These are phyloP conservation scores for Lathronympha strigana DNA, from an alignment of 2,888 invertebrate genomes.

Conservation along the genomic window DNA sequence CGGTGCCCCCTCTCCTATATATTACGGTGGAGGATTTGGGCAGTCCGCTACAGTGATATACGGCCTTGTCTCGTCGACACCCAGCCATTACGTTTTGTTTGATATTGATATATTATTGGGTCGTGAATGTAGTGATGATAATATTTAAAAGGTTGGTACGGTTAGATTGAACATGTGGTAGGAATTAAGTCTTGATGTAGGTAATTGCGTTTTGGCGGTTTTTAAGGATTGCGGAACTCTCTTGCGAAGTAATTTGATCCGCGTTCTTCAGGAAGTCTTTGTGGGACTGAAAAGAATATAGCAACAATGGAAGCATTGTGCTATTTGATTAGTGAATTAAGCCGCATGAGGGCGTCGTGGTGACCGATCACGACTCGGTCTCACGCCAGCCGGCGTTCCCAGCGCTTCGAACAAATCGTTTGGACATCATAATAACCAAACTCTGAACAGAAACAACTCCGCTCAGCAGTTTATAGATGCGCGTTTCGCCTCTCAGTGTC, in stretches of 20 bases:
- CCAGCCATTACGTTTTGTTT: conserved; percentile 57
- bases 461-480: conserved; percentile 7
- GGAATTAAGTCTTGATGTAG: conserved; percentile 36
- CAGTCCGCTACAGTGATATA: conserved; percentile 61
- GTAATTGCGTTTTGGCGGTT: conserved; percentile 21
- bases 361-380: conserved; percentile 74
- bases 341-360: conserved; percentile 66
- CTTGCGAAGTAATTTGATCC: conserved; percentile 32
- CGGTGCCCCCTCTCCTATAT: conserved; percentile 48
- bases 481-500: conserved; percentile 5
- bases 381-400: conserved; percentile 67
- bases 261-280: conserved; percentile 53
- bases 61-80: conserved; percentile 50
- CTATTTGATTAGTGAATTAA: conserved; percentile 72
- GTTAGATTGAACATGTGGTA: conserved; percentile 43
- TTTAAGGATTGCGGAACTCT: conserved; percentile 29
- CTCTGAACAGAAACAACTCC: conserved; percentile 45
- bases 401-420: conserved; percentile 66
- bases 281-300: conserved; percentile 61
- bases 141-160: conserved; percentile 44
- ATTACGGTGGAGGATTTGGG: conserved; percentile 53
- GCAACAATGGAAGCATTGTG: conserved; percentile 75
- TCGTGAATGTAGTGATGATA: conserved; percentile 43
- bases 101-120: conserved; percentile 54
- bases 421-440: conserved; percentile 53